Percentiles rank a stretch among this genome's conserved stretches.
phyloP scores from a whole-genome alignment of 37 sponge, comb jelly and placozoan species.

The Eunapius fragilis region DNA sequence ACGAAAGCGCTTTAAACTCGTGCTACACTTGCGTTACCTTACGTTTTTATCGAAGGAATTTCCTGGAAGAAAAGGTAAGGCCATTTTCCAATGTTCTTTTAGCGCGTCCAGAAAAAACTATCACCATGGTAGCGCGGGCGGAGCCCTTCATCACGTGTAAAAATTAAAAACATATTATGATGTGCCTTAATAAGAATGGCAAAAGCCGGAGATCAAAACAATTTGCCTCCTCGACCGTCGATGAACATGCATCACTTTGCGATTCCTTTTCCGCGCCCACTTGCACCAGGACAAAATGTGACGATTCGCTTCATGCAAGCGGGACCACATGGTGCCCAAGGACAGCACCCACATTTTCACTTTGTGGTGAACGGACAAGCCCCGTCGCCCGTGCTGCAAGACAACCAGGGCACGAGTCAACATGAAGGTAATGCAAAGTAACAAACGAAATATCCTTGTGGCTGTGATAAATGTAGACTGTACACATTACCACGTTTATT shows the following conservation, averaged over 20 bases:
- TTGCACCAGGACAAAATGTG: neutral
- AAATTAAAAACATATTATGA: neutral
- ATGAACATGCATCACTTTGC: neutral
- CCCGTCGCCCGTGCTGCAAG: neutral
- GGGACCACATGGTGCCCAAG: neutral
- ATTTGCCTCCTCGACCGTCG: neutral
- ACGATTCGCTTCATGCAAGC: neutral
- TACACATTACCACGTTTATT: neutral
- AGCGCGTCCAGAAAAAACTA: neutral
- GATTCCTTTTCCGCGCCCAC: neutral
- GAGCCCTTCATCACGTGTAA: neutral
- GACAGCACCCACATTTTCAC: neutral
- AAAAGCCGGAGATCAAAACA: neutral
- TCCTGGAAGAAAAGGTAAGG: slow-evolving; percentile 95
- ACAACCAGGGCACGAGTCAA: neutral
- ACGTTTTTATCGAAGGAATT: slow-evolving; percentile 86
- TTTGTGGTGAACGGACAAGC: neutral
- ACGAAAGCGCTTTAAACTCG: neutral
- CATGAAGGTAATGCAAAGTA: neutral
- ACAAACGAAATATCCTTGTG: neutral
- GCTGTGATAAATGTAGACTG: neutral
- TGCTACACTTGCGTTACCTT: slow-evolving; percentile 22
- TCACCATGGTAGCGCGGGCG: neutral
- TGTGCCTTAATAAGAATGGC: neutral
- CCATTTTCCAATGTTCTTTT: slow-evolving; percentile 46